Percentiles rank a stretch among this genome's conserved stretches.
Conservation (phyloP, 2,797 vertebrate genomes). For the Sebastes itinus region DNA sequence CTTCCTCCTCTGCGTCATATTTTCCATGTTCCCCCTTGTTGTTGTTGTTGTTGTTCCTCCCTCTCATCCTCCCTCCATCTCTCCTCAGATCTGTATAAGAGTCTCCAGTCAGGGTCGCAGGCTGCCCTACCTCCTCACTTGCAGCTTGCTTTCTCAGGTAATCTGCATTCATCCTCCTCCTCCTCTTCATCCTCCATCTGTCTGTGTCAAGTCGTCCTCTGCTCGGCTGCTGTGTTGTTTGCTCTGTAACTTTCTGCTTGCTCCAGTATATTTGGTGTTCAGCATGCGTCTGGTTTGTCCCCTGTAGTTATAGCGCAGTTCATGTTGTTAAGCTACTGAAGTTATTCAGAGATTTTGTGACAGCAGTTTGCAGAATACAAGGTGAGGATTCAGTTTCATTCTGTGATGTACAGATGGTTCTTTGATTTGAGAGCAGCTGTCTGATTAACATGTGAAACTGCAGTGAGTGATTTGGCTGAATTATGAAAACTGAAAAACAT, state of each 20-base stretch:
- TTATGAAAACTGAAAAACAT: neutral
- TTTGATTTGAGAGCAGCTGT: constrained; percentile 22
- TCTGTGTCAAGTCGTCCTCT: constrained; percentile 13
- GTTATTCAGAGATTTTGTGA: neutral
- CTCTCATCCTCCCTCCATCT: constrained; percentile 60
- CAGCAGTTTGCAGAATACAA: neutral
- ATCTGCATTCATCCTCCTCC: constrained; percentile 55
- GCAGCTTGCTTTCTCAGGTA: constrained; percentile 98
- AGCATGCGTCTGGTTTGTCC: constrained; percentile 17
- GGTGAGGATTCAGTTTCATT: neutral
- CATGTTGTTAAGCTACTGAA: constrained; percentile 10
- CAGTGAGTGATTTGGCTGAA: neutral
- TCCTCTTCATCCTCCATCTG: neutral
- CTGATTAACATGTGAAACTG: neutral
- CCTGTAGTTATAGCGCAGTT: neutral
- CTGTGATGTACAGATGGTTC: constrained; percentile 24
- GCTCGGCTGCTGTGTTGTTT: constrained; percentile 5
- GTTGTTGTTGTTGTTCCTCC: constrained; percentile 35
- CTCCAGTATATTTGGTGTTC: constrained; percentile 6
- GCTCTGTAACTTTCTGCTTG: constrained; percentile 15
- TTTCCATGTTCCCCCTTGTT: constrained; percentile 5
- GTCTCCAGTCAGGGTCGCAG: constrained; percentile 96
- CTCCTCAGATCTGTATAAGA: constrained; percentile 95
- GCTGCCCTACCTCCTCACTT: constrained; percentile 95
- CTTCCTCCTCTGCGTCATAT: neutral